A percentile compares a stretch with the other conserved stretches of the same genome.
These are phyloP conservation scores for Zosterops japonicus DNA, from an alignment of 2,113 vertebrate genomes.

Conservation along the genomic window DNA sequence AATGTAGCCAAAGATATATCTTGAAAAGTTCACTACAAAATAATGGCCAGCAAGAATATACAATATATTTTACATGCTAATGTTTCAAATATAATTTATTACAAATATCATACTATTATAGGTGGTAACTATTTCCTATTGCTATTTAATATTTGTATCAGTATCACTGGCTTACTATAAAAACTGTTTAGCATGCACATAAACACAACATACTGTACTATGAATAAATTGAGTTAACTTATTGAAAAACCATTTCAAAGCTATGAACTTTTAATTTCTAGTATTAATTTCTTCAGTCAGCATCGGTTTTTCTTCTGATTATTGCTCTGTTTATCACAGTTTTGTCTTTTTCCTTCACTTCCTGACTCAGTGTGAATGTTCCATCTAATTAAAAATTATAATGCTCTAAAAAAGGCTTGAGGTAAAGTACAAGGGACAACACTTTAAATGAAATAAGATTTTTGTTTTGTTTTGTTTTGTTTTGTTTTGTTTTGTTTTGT, in stretches of 20 bases:
- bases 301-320: neutral
- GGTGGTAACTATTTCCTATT: neutral
- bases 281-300: neutral
- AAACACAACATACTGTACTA: neutral
- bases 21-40: neutral
- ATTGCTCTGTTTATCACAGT: neutral
- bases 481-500: neutral
- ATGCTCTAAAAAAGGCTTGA: neutral
- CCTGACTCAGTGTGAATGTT: neutral
- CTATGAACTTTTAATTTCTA: neutral
- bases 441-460: neutral
- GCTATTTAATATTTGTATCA: neutral
- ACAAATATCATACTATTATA: neutral
- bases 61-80: neutral
- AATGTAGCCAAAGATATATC: neutral
- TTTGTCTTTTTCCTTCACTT: neutral
- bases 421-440: neutral
- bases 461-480: neutral
- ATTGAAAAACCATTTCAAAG: neutral
- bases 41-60: neutral
- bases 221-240: neutral
- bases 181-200: neutral
- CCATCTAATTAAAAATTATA: neutral
- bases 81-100: neutral
- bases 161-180: neutral